Evolutionary conservation across 2,113 vertebrate genomes (phyloP), one percentile per base, ranked within the genome.

Genomic region (Oncorhynchus keta): DNA sequence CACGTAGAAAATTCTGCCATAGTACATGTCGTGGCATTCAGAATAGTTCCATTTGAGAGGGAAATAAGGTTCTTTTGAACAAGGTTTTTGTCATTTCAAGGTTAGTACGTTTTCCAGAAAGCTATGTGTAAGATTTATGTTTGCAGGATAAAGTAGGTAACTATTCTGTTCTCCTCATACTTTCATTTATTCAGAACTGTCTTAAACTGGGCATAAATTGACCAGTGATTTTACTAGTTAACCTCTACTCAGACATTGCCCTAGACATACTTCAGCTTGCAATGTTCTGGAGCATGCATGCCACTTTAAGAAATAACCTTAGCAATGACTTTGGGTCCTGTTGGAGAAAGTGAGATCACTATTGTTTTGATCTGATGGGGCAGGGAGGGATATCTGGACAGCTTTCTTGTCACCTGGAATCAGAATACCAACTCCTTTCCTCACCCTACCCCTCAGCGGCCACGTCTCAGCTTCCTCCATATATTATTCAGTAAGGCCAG

Each of bases 241-340:
- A 16, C 51, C 51, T 57, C 51, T 11, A 57, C 74, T 64, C 61
- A 59, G 35, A 39, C 35, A 39, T 39, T 1, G 14, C 49, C 14
- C 49, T 51, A 24, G 24, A 73, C 32, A 73, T 20, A 35, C 1
- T 22, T 48, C 13, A 9, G 72, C 35, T 39, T 2, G 18, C 24
- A 16, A 57, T 12, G 30, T 68, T 48, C n/a, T 0, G 20, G 32
- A 16, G 26, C 20, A 55, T 20, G n/a, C 13, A 11, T 20, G n/a
- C n/a, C 6, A 70, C 77, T 72, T 57, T 1, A 11, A 77, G 74
- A 73, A 70, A 22, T 18, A 65, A 83, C 77, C 85, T 85, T 85
- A 77, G 74, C 65, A 5, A 22, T 48, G 78, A 85, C 83, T 79
- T 84, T 84, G 80, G 26, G 30, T 68, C 80, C 79, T 22, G 55